Conservation (phyloP, 2,888 invertebrate genomes). For the Labia minor region DNA sequence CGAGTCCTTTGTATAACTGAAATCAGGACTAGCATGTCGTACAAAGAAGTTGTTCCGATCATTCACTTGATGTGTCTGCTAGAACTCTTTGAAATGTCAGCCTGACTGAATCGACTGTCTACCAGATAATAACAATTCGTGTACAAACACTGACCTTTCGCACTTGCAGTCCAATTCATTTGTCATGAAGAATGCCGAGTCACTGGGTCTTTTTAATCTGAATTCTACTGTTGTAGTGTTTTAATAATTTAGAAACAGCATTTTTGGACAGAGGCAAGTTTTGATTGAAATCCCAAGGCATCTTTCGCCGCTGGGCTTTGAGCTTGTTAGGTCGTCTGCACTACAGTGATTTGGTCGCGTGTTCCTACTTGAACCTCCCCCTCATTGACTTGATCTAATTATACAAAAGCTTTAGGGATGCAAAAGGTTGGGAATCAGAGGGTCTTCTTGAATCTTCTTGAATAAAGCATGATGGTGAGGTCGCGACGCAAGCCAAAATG, state of each 20-base stretch:
- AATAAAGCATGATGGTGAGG: not conserved
- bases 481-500: not conserved
- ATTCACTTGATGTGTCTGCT: slow-evolving; percentile 1
- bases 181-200: not conserved
- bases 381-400: slow-evolving; percentile 13
- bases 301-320: not conserved
- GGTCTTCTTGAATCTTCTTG: not conserved
- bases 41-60: not conserved
- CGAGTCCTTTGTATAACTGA: too few relatives aligned
- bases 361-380: not conserved
- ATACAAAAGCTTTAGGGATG: not conserved
- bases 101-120: not conserved
- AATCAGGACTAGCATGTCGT: not conserved
- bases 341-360: not conserved
- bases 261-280: not conserved
- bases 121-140: slow-evolving; percentile 2
- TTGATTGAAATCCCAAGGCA: not conserved
- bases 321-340: not conserved
- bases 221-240: not conserved
- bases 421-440: not conserved
- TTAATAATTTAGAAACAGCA: not conserved
- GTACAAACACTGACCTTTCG: slow-evolving; percentile 2
- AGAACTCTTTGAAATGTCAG: not conserved
- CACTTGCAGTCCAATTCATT: slow-evolving; percentile 13
- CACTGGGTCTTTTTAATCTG: not conserved